Evolutionary conservation across 1,140 invertebrate genomes (phyloP), one percentile per base, ranked within the genome.

Genomic region (Neuroterus valhalla): DNA sequence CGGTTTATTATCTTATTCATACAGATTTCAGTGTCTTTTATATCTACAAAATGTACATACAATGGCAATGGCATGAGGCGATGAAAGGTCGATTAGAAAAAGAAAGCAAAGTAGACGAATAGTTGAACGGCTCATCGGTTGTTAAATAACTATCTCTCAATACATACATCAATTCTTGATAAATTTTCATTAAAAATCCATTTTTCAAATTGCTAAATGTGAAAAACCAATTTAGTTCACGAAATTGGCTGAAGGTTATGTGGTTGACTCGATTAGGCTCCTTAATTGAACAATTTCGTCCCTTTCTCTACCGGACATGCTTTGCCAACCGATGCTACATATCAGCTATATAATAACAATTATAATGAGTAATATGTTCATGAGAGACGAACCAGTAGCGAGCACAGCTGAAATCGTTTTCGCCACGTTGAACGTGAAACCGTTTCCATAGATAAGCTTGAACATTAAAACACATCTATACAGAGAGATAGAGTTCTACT

Each of bases 401-500:
- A 62, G 55, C 23, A 38, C 26, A 62, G 26, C 55, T 15, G 31
- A 62, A 62, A n/a, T 62, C n/a, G 26, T 62, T 31, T 26, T 23
- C 44, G 17, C 44, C 50, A 55, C 38, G 38, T 55, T 31, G 62
- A 21, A 71, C 38, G 62, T 48, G 50, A 42, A 55, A 62, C 19
- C 11, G 23, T 15, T 62, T 62, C 31, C n/a, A 62, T 62, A 62
- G 17, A 38, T 71, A 84, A 83, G 82, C 80, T 62, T 83, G 81
- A 83, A 85, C 80, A 85, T 84, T 84, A 43, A 83, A 80, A 85
- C 80, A 82, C 83, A 77, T 82, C 78, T 85, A 85, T 82, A 85
- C 80, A 81, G 81, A 83, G 81, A 84, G 81, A 84, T 84, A 84
- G 82, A 85, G 81, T 77, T 79, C 75, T 74, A 72, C 77, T 84